phyloP scores from a whole-genome alignment of 1,140 invertebrate genomes.

The Trichonephila inaurata region DNA sequence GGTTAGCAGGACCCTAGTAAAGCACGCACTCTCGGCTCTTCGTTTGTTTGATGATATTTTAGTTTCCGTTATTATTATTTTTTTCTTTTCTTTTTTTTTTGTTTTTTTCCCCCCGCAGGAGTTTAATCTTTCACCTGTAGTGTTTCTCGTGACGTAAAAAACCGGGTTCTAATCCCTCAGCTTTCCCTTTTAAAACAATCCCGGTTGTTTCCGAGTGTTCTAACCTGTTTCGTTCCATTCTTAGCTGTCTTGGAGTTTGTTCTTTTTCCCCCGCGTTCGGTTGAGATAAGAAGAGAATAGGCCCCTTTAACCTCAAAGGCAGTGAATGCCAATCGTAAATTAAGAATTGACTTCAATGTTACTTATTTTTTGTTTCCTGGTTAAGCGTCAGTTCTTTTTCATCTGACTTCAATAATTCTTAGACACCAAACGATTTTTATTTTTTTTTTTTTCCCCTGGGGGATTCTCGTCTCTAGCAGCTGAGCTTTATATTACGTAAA shows the following conservation, averaged over 20 bases:
- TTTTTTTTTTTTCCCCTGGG: not conserved
- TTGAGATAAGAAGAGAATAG: not conserved
- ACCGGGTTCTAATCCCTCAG: not conserved
- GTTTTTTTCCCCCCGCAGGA: conserved; percentile 1
- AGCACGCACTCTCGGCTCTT: conserved; percentile 60
- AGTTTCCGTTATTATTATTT: conserved; percentile 69
- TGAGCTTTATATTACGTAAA: too few species aligned
- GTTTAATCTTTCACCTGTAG: conserved; percentile 66
- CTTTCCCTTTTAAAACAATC: conserved; percentile 53
- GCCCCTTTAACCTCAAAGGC: conserved; percentile 56
- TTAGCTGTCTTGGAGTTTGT: conserved; percentile 1
- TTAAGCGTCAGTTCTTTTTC: not conserved
- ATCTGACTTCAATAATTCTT: not conserved
- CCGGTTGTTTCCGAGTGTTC: conserved; percentile 33
- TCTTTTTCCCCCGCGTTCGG: conserved; percentile 3
- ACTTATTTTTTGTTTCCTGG: conserved; percentile 34
- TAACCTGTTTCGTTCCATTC: conserved; percentile 58
- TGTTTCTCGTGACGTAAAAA: conserved; percentile 58
- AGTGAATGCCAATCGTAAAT: conserved; percentile 57
- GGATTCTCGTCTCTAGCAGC: too few species aligned
- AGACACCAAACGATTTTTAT: not conserved
- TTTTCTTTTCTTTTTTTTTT: not conserved
- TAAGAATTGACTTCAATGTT: not conserved
- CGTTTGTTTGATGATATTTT: conserved; percentile 68
- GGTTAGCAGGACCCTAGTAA: conserved; percentile 69